A percentile compares a stretch with the other conserved stretches of the same genome.
phyloP scores from a whole-genome alignment of 2,888 invertebrate species.

The Parnassius apollo region DNA sequence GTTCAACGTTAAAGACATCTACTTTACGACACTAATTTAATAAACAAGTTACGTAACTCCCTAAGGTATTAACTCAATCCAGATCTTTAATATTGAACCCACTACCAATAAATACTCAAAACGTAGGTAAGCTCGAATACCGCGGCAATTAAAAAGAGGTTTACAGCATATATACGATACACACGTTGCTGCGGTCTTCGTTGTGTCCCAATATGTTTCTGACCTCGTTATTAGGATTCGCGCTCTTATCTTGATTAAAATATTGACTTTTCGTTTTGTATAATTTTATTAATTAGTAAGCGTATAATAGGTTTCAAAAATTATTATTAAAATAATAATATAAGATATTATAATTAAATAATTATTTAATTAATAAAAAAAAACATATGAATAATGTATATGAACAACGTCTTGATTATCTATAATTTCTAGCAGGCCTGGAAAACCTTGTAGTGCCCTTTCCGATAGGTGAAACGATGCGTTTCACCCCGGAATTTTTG shows the following conservation, averaged over 20 bases:
- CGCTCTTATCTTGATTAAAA: constrained; percentile 1
- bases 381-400: no score
- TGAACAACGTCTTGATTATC: no score
- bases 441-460: no score
- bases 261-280: neutral
- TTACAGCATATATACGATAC: neutral
- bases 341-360: no score
- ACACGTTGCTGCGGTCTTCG: neutral
- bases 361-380: no score
- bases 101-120: neutral
- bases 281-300: no score
- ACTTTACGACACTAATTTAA: neutral
- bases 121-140: neutral
- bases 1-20: neutral
- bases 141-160: neutral
- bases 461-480: no score
- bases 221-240: neutral
- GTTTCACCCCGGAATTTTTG: no score
- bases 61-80: neutral
- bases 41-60: neutral
- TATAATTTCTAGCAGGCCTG: no score
- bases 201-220: neutral
- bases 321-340: no score
- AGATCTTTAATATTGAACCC: neutral
- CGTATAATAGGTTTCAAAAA: no score